A percentile compares a stretch with the other conserved stretches of the same genome.
These are phyloP conservation scores for Dipodomys merriami DNA, from an alignment of 2,113 vertebrate genomes.

Conservation along the genomic window DNA sequence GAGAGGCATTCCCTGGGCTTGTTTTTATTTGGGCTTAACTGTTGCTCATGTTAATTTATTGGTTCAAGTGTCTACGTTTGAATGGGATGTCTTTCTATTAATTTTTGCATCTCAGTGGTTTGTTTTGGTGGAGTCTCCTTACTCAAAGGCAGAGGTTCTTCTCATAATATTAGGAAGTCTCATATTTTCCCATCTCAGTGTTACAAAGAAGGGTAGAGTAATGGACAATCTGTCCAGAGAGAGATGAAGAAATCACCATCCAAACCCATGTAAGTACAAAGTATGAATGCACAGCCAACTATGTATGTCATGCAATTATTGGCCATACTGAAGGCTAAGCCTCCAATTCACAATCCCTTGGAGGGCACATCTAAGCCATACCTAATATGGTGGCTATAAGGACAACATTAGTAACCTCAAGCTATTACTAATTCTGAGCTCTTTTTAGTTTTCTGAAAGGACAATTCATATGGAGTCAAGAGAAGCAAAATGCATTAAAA, in stretches of 20 bases:
- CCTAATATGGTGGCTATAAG: not conserved
- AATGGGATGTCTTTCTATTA: not conserved
- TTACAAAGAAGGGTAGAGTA: not conserved
- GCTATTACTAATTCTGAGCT: slow-evolving; percentile 24
- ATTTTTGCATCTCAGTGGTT: not conserved
- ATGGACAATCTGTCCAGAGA: not conserved
- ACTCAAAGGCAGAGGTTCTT: not conserved
- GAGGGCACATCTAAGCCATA: too few species aligned
- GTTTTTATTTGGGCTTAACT: not conserved
- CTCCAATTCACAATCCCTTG: not conserved
- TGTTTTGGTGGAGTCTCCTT: not conserved
- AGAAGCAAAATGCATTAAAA: slow-evolving; percentile 60
- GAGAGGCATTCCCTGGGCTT: not conserved
- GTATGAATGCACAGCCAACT: not conserved
- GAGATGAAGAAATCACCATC: not conserved
- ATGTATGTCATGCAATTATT: not conserved
- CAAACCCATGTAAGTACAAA: not conserved
- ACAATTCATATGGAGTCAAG: slow-evolving; percentile 67
- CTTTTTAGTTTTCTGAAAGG: slow-evolving; percentile 53
- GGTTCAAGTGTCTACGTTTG: not conserved
- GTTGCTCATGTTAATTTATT: not conserved
- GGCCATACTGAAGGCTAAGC: not conserved
- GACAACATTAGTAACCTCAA: slow-evolving; percentile 64
- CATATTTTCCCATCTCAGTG: not conserved
- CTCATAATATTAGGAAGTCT: not conserved